These are phyloP conservation scores for Alligator mississippiensis DNA, from an alignment of 2,113 vertebrate genomes.

Conservation along the genomic window DNA sequence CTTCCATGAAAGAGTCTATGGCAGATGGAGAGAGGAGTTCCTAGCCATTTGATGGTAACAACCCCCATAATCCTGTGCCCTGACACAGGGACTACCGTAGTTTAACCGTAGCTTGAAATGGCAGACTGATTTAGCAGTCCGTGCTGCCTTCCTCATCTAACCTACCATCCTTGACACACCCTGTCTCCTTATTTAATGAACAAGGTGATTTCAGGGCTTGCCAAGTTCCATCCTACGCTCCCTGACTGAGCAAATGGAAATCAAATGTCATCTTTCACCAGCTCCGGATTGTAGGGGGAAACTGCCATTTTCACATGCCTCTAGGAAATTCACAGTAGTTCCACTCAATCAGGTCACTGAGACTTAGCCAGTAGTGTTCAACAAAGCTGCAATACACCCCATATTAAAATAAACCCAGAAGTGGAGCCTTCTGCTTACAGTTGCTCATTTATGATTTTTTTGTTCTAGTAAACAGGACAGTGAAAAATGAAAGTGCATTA, in stretches of 20 bases:
- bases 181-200: neutral
- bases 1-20: neutral
- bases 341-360: neutral
- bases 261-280: neutral
- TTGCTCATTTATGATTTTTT: constrained; percentile 4
- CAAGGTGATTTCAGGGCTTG: neutral
- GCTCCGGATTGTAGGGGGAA: neutral
- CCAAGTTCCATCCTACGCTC: neutral
- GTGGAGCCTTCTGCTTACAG: neutral
- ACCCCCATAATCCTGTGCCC: neutral
- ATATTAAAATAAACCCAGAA: neutral
- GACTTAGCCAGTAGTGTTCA: neutral
- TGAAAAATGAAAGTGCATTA: constrained; percentile 29
- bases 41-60: neutral
- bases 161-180: neutral
- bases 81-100: neutral
- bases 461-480: constrained; percentile 9
- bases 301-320: neutral
- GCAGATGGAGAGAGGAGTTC: neutral
- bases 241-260: neutral
- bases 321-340: neutral
- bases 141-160: neutral
- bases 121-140: neutral
- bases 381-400: neutral
- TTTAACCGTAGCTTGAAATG: neutral